Evolutionary conservation across 2,888 invertebrate species (phyloP), one percentile per base, ranked within the genome.

Genomic region (Caenorhabditis uteleia): DNA sequence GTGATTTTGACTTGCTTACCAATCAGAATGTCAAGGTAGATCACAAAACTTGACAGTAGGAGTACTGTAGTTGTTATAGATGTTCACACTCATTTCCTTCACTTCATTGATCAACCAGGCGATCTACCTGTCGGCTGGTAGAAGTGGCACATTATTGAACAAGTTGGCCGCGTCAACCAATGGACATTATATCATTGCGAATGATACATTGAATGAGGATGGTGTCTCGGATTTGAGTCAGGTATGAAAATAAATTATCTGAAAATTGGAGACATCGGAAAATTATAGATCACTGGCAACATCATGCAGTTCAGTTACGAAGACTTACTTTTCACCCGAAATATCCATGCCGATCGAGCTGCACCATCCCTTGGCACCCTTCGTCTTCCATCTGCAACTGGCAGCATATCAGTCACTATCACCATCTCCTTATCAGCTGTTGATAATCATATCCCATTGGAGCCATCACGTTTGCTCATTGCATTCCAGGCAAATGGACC

Each of bases 181-280:
- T 23, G 56, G 56, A 7, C 62, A 62, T 20, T 56, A 43, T 33
- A 33, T 62, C 16, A 43, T 62, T n/a, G 62, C 56, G 2, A 39
- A 51, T 33, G 47, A 46, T n/a, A 33, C 56, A 18, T 38, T 51
- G 23, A 39, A 36, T 18, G 6, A 5, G 2, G 60, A 53, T 31
- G 44, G 16, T 8, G 55, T 36, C 18, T 44, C 48, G 36, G 54
- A 61, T 40, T 50, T 26, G 27, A 55, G 27, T 18, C 45, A 45
- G 14, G 23, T 40, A 12, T 7, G 3, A 2, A 5, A 14, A 36
- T 16, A n/a, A n/a, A n/a, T n/a, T n/a, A n/a, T n/a, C n/a, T n/a
- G n/a, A n/a, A n/a, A n/a, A n/a, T n/a, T n/a, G n/a, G n/a, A n/a
- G n/a, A n/a, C n/a, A n/a, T n/a, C n/a, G n/a, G n/a, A n/a, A n/a